Evolutionary conservation across 2,888 invertebrate species (phyloP).

Genomic region (Cyclophora albipunctata): DNA sequence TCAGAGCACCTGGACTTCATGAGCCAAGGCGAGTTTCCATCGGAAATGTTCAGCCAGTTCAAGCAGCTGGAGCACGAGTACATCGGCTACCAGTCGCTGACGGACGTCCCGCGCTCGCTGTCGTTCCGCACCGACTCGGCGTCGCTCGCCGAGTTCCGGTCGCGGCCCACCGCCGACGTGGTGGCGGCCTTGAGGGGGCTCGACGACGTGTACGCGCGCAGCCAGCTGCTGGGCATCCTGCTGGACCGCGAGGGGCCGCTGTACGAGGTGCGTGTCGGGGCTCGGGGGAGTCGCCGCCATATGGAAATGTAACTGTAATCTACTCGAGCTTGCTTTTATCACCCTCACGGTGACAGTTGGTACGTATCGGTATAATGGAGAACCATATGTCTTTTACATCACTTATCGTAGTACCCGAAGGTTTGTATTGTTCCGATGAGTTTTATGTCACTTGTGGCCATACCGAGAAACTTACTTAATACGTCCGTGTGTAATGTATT

Average conservation of each 20-base stretch:
- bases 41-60: constrained; percentile 87
- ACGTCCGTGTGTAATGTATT: background rate
- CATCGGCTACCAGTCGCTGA: constrained; percentile 95
- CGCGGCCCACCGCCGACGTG: constrained; percentile 79
- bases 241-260: constrained; percentile 86
- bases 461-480: background rate
- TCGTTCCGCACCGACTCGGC: constrained; percentile 65
- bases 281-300: no score
- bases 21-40: constrained; percentile 84
- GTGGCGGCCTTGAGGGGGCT: constrained; percentile 80
- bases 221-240: constrained; percentile 89
- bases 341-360: no score
- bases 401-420: no score
- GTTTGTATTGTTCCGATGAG: background rate
- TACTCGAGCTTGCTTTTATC: no score
- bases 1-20: constrained; percentile 97
- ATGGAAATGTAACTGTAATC: no score
- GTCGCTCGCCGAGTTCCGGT: constrained; percentile 49
- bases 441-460: no score
- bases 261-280: constrained; percentile 80
- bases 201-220: constrained; percentile 85
- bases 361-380: no score
- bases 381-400: no score
- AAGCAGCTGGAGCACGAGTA: constrained; percentile 93
- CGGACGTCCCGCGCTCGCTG: constrained; percentile 91